Base-by-base conservation (phyloP, 2,113 vertebrate genomes). In the Ramphastos sulfuratus region DNA sequence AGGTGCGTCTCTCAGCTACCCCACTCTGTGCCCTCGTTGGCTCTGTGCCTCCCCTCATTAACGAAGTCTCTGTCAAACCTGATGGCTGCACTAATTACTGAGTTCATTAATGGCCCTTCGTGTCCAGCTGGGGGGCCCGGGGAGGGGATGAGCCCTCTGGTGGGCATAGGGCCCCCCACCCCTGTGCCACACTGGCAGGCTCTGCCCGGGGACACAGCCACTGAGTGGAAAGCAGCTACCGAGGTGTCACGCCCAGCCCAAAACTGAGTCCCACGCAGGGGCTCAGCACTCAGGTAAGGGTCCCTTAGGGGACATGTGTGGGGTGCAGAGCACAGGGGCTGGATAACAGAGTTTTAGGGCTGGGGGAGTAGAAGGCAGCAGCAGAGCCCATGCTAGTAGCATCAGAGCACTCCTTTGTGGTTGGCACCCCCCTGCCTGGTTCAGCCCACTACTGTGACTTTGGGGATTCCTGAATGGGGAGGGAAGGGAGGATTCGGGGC, bases 1-100 rank as follows among this genome's bases (percentile, higher is more conserved):
- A 8, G 54, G 4, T 35, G 30, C 5, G 44, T 21, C 27, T 56
- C 52, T 50, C 12, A 39, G n/a, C n/a, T 63, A 33, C 7, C 28
- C 5, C 15, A 42, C 48, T 25, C 12, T 0, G 0, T 73, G 85
- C 28, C 56, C 76, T 93, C 31, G 7, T 79, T 94, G 93, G 95
- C 89, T 59, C 71, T 4, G 19, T 75, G 89, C 94, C 91, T 92
- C 44, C 52, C 58, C 37, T 90, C 76, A 37, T 96, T 95, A 97
- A 66, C 1, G 20, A 74, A 85, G 28, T 71, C 69, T 78, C 73
- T 95, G 84, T 95, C 73, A 28, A 93, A n/a, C 44, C 73, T 50
- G 33, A 59, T 55, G 58, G 42, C 44, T 72, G 69, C 35, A 28
- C 84, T 93, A 94, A 95, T 97, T 96, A 63, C 80, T 82, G 82